These are phyloP conservation scores for Trachymyrmex septentrionalis DNA, from an alignment of 1,140 invertebrate genomes.

Conservation along the genomic window DNA sequence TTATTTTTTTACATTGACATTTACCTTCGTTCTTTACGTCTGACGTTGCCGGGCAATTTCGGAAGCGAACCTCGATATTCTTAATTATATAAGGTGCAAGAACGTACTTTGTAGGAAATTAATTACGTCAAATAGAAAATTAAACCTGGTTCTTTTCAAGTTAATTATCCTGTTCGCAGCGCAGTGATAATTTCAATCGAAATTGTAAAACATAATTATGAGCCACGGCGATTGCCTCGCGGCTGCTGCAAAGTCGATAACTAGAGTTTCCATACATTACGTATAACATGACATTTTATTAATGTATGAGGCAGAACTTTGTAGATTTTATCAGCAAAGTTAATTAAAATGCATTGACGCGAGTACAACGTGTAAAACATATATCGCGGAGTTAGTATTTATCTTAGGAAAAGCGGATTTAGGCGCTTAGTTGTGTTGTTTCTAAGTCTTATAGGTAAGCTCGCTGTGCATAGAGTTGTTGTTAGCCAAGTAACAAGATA, in stretches of 20 bases:
- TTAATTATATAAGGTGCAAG: constrained; percentile 51
- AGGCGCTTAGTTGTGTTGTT: constrained; percentile 30
- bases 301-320: neutral
- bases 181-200: constrained; percentile 63
- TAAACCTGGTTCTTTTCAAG: constrained; percentile 66
- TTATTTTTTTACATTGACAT: neutral
- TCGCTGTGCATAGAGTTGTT: neutral
- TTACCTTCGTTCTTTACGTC: constrained; percentile 4
- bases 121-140: constrained; percentile 71
- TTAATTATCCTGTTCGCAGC: constrained; percentile 64
- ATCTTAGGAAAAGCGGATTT: constrained; percentile 25
- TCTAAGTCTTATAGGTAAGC: constrained; percentile 32
- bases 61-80: constrained; percentile 6
- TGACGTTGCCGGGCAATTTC: neutral
- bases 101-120: constrained; percentile 62
- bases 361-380: constrained; percentile 11
- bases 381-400: constrained; percentile 32
- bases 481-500: constrained; percentile 60
- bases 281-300: neutral
- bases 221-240: neutral
- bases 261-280: too few relatives aligned
- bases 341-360: constrained; percentile 52
- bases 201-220: constrained; percentile 47
- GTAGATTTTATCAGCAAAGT: constrained; percentile 14
- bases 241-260: neutral